A percentile compares a stretch with the other conserved stretches of the same genome.
phyloP scores from a whole-genome alignment of 92 coral and sea anemone genomes.

The Phenganax subtilis region DNA sequence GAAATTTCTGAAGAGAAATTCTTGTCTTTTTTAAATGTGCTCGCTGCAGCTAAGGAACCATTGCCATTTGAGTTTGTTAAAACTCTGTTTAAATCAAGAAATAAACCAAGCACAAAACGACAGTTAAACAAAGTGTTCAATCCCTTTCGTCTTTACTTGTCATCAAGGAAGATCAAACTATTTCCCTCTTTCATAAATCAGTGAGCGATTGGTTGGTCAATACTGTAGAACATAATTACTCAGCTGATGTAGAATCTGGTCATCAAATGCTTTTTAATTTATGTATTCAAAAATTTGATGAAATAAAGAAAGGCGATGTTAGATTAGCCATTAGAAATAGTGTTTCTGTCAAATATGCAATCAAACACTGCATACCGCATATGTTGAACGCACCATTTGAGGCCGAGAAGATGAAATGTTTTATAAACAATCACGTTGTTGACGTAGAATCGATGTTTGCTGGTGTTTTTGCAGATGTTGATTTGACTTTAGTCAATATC shows the following conservation, averaged over 20 bases:
- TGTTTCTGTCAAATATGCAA: slow-evolving; percentile 48
- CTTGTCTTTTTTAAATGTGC: too few species aligned
- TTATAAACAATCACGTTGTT: neutral
- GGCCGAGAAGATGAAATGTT: slow-evolving; percentile 10
- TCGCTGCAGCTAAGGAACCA: too few species aligned
- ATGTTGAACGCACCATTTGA: slow-evolving; percentile 25
- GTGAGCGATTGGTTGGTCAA: too few species aligned
- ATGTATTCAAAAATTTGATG: slow-evolving; percentile 39
- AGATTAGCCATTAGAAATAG: neutral
- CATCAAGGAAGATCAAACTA: too few species aligned
- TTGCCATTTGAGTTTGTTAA: too few species aligned
- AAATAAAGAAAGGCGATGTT: slow-evolving; percentile 7
- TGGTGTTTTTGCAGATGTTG: neutral
- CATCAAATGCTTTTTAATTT: slow-evolving; percentile 43
- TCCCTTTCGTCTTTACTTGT: too few species aligned
- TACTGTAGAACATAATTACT: slow-evolving; percentile 25
- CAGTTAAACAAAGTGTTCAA: too few species aligned
- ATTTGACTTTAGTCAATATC: neutral
- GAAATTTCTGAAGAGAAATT: too few species aligned
- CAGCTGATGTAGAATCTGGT: slow-evolving; percentile 47
- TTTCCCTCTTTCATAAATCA: too few species aligned
- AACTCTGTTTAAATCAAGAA: too few species aligned
- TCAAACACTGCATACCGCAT: slow-evolving; percentile 53
- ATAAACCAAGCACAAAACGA: too few species aligned
- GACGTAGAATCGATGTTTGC: neutral